These are phyloP conservation scores for Hoplodrina ambigua DNA, from an alignment of 2,888 invertebrate species.

Conservation along the genomic window DNA sequence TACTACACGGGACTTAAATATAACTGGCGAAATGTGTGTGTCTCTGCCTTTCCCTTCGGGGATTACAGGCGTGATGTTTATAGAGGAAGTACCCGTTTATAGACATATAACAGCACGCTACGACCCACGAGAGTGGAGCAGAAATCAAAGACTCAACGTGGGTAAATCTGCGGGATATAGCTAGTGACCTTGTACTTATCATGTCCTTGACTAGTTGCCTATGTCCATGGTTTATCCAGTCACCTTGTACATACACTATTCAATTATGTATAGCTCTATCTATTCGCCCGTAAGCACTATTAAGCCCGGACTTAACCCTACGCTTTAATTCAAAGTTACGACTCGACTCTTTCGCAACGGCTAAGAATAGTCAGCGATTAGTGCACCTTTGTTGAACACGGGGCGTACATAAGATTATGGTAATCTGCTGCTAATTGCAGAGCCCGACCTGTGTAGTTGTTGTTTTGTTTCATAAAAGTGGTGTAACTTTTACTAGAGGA, in stretches of 20 bases:
- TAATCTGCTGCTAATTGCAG: conserved; percentile 53
- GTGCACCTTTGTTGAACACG: conserved; percentile 50
- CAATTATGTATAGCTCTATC: neutral
- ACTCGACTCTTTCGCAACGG: conserved; percentile 37
- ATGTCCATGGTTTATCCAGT: neutral
- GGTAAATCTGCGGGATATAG: too few relatives aligned
- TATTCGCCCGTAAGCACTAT: conserved; percentile 34
- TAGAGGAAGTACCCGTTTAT: too few relatives aligned
- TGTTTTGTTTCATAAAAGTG: conserved; percentile 20
- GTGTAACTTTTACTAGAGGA: neutral
- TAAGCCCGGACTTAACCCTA: conserved; percentile 49
- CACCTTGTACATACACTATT: neutral
- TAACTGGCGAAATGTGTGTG: too few relatives aligned
- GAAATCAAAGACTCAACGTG: too few relatives aligned
- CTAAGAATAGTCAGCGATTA: conserved; percentile 47
- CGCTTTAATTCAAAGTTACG: conserved; percentile 52
- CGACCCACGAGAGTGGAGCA: too few relatives aligned
- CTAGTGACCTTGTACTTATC: neutral
- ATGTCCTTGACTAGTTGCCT: neutral
- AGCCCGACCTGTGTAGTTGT: conserved; percentile 28
- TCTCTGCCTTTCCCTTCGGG: too few relatives aligned
- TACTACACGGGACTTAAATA: too few relatives aligned
- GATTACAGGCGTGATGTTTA: too few relatives aligned
- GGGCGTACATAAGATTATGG: conserved; percentile 60
- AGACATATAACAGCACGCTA: too few relatives aligned